These are phyloP conservation scores for Saccostrea glomerata DNA, from an alignment of 1,140 invertebrate species.

Conservation along the genomic window DNA sequence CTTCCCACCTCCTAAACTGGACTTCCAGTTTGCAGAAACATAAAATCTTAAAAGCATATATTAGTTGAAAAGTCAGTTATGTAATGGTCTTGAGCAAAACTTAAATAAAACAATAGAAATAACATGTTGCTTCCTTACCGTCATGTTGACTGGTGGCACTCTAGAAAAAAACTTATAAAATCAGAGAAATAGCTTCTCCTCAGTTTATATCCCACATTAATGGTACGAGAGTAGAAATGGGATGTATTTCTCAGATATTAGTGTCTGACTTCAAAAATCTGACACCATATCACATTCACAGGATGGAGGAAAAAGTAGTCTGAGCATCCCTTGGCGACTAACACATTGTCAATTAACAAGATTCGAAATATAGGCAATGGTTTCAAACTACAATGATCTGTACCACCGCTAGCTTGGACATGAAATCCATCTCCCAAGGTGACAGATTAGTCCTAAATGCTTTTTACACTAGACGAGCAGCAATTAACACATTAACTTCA, in stretches of 20 bases:
- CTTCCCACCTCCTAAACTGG: no score
- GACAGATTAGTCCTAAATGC: conserved; percentile 27
- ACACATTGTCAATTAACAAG: conserved; percentile 10
- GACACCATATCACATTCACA: not conserved
- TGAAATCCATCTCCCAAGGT: not conserved
- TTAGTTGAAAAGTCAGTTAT: not conserved
- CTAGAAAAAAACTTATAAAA: conserved; percentile 7
- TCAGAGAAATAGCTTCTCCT: not conserved
- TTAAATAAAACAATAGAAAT: not conserved
- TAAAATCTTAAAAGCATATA: no score
- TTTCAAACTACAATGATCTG: not conserved
- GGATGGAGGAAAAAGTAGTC: not conserved
- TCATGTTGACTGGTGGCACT: not conserved
- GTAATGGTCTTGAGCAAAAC: not conserved
- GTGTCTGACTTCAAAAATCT: conserved; percentile 23
- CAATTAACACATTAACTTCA: conserved; percentile 35
- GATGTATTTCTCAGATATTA: conserved; percentile 20
- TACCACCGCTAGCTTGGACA: not conserved
- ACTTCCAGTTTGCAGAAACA: no score
- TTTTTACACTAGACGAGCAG: conserved; percentile 18
- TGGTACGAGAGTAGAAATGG: conserved; percentile 5
- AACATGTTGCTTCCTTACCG: not conserved
- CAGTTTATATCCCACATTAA: conserved; percentile 16
- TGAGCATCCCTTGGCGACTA: not conserved
- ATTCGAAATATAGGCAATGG: not conserved